These are phyloP conservation scores for Hyposmocoma kahamanoa DNA, from an alignment of 1,140 invertebrate species.

Conservation along the genomic window DNA sequence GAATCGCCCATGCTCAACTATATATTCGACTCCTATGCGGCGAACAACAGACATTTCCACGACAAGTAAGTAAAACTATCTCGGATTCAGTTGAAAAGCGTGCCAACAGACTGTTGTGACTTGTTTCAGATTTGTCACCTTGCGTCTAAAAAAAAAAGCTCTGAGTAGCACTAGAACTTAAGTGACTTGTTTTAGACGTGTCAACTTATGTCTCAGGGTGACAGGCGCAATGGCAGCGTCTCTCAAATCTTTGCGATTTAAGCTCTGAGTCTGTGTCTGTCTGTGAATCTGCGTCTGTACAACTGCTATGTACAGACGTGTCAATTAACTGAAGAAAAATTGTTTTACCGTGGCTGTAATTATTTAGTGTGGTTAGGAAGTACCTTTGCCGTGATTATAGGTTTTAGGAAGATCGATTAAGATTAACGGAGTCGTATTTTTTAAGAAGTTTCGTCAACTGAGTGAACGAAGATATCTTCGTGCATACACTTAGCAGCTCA, in stretches of 20 bases:
- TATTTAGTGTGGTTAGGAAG: too few relatives aligned
- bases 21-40: conserved; percentile 81
- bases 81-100: neutral
- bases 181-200: neutral
- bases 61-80: conserved; percentile 64
- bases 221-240: neutral
- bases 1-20: conserved; percentile 83
- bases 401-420: too few relatives aligned
- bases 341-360: too few relatives aligned
- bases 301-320: too few relatives aligned
- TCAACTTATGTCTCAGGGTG: neutral
- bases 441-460: too few relatives aligned
- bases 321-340: too few relatives aligned
- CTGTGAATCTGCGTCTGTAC: too few relatives aligned
- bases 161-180: neutral
- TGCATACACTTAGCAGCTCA: too few relatives aligned
- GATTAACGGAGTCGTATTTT: too few relatives aligned
- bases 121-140: neutral
- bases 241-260: neutral
- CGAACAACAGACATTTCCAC: conserved; percentile 80
- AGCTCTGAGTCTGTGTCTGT: too few relatives aligned
- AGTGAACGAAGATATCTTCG: too few relatives aligned
- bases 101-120: neutral
- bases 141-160: neutral
- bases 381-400: too few relatives aligned